A percentile compares a stretch with the other conserved stretches of the same genome.
phyloP scores from a whole-genome alignment of 2,888 invertebrate genomes.

The Acrocera orbiculus region DNA sequence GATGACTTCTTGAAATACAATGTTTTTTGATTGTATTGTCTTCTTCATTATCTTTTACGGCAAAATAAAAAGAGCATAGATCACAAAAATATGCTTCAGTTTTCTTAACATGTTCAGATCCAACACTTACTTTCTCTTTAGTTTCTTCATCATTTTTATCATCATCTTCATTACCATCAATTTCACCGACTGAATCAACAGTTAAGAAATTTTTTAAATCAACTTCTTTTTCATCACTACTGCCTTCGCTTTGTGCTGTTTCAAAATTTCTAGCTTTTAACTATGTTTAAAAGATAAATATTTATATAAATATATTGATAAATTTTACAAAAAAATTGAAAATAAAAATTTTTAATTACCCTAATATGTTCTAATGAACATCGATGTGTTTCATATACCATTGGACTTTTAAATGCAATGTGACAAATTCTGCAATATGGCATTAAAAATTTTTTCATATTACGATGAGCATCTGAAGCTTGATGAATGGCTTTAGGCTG shows the following conservation, averaged over 20 bases:
- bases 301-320: neutral
- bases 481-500: conserved; percentile 62
- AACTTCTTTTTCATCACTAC: conserved; percentile 51
- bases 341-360: conserved; percentile 32
- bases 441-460: conserved; percentile 70
- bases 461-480: conserved; percentile 60
- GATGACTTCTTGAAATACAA: conserved; percentile 57
- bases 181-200: conserved; percentile 74
- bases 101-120: conserved; percentile 59
- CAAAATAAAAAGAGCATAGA: conserved; percentile 57
- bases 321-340: neutral
- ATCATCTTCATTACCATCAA: conserved; percentile 44
- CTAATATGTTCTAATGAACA: conserved; percentile 65
- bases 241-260: conserved; percentile 38
- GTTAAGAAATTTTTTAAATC: conserved; percentile 75
- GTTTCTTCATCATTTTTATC: conserved; percentile 40
- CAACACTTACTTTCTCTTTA: conserved; percentile 54
- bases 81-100: conserved; percentile 67
- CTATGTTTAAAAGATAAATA: conserved; percentile 21
- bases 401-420: conserved; percentile 61
- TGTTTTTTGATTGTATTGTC: conserved; percentile 48
- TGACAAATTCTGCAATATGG: conserved; percentile 65
- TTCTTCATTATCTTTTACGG: conserved; percentile 40
- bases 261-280: conserved; percentile 38
- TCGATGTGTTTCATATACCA: conserved; percentile 70